These are phyloP conservation scores for Aspidiotus rigidus DNA, from an alignment of 2,888 invertebrate species.

Conservation along the genomic window DNA sequence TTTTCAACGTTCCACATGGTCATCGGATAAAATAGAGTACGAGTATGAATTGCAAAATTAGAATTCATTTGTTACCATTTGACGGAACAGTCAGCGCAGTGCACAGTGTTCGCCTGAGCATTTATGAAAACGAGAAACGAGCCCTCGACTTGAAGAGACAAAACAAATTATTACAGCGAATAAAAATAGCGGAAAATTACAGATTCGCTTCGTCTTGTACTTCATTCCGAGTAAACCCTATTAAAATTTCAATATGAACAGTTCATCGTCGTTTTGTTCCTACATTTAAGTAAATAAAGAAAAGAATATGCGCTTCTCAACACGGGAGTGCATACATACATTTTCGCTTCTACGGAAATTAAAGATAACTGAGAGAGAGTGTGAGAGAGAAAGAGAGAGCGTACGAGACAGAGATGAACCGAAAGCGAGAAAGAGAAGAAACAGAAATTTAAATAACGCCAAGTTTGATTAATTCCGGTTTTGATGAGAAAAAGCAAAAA, in stretches of 20 bases:
- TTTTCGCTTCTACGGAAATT: constrained; percentile 13
- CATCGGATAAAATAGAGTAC: no score
- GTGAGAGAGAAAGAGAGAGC: no score
- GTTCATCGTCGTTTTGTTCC: neutral
- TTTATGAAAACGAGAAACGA: neutral
- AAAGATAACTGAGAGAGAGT: neutral
- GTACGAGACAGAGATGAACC: no score
- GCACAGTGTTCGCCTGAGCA: neutral
- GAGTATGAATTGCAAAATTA: no score
- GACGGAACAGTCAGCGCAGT: no score
- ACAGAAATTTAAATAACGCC: constrained; percentile 8
- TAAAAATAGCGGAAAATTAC: neutral
- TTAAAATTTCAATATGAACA: constrained; percentile 15
- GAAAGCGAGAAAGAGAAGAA: neutral
- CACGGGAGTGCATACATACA: neutral
- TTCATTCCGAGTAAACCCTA: neutral
- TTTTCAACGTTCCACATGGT: no score
- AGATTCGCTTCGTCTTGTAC: neutral
- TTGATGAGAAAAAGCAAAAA: constrained; percentile 8
- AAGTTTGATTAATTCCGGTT: constrained; percentile 17
- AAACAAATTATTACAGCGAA: neutral
- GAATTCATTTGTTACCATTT: no score
- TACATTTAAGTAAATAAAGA: constrained; percentile 3
- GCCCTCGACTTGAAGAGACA: no score
- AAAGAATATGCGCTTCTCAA: no score